Evolutionary conservation across 2,797 vertebrate genomes (phyloP).

Genomic region (Chromobotia macracanthus): DNA sequence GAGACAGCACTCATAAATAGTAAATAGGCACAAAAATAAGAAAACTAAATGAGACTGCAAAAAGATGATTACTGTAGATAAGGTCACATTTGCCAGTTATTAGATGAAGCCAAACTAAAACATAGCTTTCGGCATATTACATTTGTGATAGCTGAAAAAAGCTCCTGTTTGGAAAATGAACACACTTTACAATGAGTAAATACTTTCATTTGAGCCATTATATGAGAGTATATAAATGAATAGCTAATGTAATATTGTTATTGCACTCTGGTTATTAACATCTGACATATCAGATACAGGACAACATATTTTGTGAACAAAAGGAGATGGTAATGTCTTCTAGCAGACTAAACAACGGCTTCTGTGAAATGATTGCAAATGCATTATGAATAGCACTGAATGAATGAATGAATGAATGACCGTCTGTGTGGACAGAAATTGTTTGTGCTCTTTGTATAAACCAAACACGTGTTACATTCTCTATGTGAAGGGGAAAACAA

Average conservation of each 20-base stretch:
- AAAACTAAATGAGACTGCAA: constrained; percentile 26
- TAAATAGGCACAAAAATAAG: constrained; percentile 8
- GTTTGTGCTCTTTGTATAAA: constrained; percentile 37
- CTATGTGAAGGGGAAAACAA: constrained; percentile 4
- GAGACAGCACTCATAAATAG: neutral
- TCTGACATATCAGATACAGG: constrained; percentile 34
- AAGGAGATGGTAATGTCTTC: constrained; percentile 13
- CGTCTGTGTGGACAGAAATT: constrained; percentile 22
- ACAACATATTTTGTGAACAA: constrained; percentile 2
- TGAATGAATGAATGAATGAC: constrained; percentile 32
- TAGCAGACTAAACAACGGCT: constrained; percentile 12
- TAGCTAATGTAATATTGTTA: constrained; percentile 38
- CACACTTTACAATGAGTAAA: constrained; percentile 17
- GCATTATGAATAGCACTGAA: constrained; percentile 24
- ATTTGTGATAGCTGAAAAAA: constrained; percentile 26
- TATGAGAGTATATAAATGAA: constrained; percentile 32
- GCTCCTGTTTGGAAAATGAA: constrained; percentile 11
- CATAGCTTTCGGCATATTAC: constrained; percentile 29
- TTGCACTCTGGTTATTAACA: constrained; percentile 43
- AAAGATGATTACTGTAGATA: constrained; percentile 29
- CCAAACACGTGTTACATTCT: neutral
- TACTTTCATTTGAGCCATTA: constrained; percentile 31
- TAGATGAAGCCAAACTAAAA: constrained; percentile 30
- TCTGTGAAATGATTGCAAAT: constrained; percentile 27
- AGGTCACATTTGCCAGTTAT: constrained; percentile 34